Evolutionary conservation across 2,888 invertebrate species (phyloP).

Genomic region (Corbicula japonica): DNA sequence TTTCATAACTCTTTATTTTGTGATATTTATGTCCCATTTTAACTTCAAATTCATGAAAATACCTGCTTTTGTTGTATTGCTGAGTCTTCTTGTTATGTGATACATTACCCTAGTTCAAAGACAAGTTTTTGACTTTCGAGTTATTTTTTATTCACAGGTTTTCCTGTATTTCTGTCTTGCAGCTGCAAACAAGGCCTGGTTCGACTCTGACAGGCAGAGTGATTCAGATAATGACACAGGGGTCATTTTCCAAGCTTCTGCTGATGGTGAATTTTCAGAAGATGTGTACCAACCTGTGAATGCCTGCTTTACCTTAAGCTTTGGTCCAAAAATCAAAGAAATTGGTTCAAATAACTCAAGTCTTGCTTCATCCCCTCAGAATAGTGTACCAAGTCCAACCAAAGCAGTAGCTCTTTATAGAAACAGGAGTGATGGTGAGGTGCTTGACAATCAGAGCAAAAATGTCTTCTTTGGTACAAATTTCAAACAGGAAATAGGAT

Average conservation of each 20-base stretch:
- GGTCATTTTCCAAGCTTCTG: conserved; percentile 39
- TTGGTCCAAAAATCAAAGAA: conserved; percentile 41
- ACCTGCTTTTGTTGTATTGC: too few species aligned
- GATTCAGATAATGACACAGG: conserved; percentile 19
- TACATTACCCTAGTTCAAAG: too few species aligned
- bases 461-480: neutral
- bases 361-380: conserved; percentile 36
- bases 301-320: neutral
- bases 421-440: conserved; percentile 22
- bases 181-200: neutral
- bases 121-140: too few species aligned
- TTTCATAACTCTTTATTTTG: too few species aligned
- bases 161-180: too few species aligned
- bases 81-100: too few species aligned
- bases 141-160: too few species aligned
- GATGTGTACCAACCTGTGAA: neutral
- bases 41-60: too few species aligned
- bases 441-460: neutral
- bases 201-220: neutral
- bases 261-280: conserved; percentile 22
- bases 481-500: neutral
- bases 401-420: neutral
- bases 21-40: too few species aligned
- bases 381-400: neutral
- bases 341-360: conserved; percentile 37